A percentile compares a stretch with the other conserved stretches of the same genome.
phyloP scores from a whole-genome alignment of 1,140 invertebrate species.

The Halesus radiatus region DNA sequence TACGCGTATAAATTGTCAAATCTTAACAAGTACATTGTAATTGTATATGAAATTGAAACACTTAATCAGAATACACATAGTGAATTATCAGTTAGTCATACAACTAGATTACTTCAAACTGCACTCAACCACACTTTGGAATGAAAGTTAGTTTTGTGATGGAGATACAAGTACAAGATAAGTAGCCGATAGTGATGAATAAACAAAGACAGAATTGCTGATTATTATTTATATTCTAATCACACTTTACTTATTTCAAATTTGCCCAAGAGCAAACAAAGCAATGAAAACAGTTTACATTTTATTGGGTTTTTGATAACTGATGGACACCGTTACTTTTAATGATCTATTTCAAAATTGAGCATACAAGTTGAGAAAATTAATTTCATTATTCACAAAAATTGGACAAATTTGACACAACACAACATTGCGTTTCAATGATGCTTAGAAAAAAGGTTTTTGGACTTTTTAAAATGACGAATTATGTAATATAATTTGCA shows the following conservation, averaged over 20 bases:
- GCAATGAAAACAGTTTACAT: not conserved
- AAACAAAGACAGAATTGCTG: not conserved
- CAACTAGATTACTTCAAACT: constrained; percentile 30
- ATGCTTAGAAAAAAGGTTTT: not conserved
- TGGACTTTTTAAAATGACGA: not conserved
- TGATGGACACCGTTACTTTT: constrained; percentile 9
- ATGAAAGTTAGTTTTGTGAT: constrained; percentile 28
- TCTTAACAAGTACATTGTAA: constrained; percentile 43
- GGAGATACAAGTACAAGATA: not conserved
- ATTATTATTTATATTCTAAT: not conserved
- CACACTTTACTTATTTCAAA: too few relatives aligned
- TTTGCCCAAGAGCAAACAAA: too few relatives aligned
- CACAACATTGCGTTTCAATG: not conserved
- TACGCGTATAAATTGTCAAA: constrained; percentile 49
- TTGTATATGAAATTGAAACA: constrained; percentile 43
- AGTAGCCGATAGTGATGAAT: not conserved
- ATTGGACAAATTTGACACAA: constrained; percentile 27
- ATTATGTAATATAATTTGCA: constrained; percentile 5
- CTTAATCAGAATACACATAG: constrained; percentile 26
- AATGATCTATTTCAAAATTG: constrained; percentile 47
- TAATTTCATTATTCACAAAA: constrained; percentile 30
- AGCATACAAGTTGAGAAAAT: constrained; percentile 42
- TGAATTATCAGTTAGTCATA: constrained; percentile 23
- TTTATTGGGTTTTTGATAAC: not conserved
- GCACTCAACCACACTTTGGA: constrained; percentile 25